A percentile compares a stretch with the other conserved stretches of the same genome.
phyloP scores from a whole-genome alignment of 2,113 vertebrate species.

The Propithecus coquereli region DNA sequence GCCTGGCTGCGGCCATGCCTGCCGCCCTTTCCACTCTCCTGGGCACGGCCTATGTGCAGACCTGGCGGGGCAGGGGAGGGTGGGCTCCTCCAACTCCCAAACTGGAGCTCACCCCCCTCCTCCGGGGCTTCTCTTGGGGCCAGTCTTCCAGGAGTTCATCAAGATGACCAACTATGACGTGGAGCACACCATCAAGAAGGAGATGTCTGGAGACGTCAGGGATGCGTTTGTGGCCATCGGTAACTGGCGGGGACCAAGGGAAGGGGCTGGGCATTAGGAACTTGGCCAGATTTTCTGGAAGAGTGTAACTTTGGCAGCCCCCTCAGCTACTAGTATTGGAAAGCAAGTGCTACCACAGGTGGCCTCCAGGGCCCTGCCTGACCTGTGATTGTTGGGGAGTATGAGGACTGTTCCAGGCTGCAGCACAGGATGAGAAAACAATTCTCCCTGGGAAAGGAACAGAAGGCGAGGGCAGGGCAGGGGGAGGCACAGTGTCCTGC shows the following conservation, averaged over 20 bases:
- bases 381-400: not conserved
- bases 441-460: no score
- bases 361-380: not conserved
- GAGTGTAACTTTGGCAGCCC: not conserved
- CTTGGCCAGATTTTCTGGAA: not conserved
- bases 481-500: no score
- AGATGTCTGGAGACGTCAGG: conserved; percentile 94
- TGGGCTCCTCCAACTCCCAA: no score
- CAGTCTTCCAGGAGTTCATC: conserved; percentile 98
- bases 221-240: conserved; percentile 92
- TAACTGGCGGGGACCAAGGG: conserved; percentile 70
- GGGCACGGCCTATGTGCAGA: not conserved
- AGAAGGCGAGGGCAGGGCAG: no score
- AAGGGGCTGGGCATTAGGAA: not conserved
- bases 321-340: not conserved
- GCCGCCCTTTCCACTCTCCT: not conserved
- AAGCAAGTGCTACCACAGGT: not conserved
- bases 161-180: conserved; percentile 94
- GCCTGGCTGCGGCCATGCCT: not conserved
- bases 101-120: not conserved
- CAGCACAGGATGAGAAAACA: no score
- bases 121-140: not conserved
- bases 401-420: not conserved
- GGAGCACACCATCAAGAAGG: conserved; percentile 95
- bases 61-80: not conserved